Evolutionary conservation across 2,797 vertebrate species (phyloP), one percentile per base, ranked within the genome.

Genomic region (Phalanger gymnotis): DNA sequence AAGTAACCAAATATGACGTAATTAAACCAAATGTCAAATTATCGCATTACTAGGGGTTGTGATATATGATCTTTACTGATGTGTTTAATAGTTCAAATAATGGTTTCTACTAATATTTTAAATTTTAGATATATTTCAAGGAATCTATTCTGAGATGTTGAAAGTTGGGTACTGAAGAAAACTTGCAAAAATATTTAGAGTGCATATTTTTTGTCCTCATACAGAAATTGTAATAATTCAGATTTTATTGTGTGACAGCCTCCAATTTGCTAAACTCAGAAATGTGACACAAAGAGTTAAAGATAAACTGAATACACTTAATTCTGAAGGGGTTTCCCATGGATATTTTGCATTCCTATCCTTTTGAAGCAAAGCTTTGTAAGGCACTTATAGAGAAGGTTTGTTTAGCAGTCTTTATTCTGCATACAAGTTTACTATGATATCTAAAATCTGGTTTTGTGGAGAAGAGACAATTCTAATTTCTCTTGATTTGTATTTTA

Each of bases 271-370:
- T 94, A 92, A 93, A 96, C 94, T 94, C 95, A 95, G 73, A 92
- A 97, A 95, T 97, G 96, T 97, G 97, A 96, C 96, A 96, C 92
- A 96, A 61, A 96, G 94, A 97, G 96, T 98, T 98, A 97, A 91
- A 97, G 96, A 96, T 92, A 96, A 97, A 94, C 91, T 91, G 30
- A 19, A 40, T 73, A 40, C n/a, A 73, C 66, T 97, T 89, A 92
- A 93, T 96, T 97, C 73, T 96, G 95, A 96, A 94, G 93, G 90
- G 95, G 94, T 97, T 92, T 97, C 57, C 92, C 94, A 14, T 95
- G 93, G 96, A 95, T 47, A 31, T 81, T 47, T 92, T 90, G 96
- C 90, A 56, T 94, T 53, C 31, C 91, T 94, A n/a, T 95, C 90
- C 22, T 81, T 96, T 92, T 94, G 95, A 95, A 95, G 93, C 94